Percentiles rank a stretch among this genome's conserved stretches.
phyloP scores from a whole-genome alignment of 2,888 invertebrate species.

The Heterodera filipjevi region DNA sequence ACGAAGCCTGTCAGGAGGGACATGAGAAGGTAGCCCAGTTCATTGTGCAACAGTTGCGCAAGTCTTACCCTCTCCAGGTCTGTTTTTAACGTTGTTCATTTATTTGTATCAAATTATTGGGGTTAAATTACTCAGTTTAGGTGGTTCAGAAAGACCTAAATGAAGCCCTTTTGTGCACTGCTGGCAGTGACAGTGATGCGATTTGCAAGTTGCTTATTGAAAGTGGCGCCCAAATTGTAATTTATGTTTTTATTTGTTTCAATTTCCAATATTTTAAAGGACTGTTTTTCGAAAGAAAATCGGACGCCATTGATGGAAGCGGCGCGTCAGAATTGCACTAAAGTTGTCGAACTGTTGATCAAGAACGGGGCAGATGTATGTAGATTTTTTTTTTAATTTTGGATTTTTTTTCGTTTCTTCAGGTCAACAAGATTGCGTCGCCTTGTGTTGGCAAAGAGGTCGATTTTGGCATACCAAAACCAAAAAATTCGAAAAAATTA shows the following conservation, averaged over 20 bases:
- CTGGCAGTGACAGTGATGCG: slow-evolving; percentile 97
- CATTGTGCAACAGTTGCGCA: slow-evolving; percentile 63
- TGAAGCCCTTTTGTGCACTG: slow-evolving; percentile 93
- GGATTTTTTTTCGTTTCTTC: background rate
- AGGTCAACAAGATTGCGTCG: slow-evolving; percentile 24
- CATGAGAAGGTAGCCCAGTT: slow-evolving; percentile 83
- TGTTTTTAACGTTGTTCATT: background rate
- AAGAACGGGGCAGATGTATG: slow-evolving; percentile 77
- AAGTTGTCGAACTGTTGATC: slow-evolving; percentile 93
- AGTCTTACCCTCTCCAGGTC: slow-evolving; percentile 13
- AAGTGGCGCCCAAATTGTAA: slow-evolving; percentile 82
- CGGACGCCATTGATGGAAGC: slow-evolving; percentile 98
- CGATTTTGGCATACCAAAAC: slow-evolving; percentile 11
- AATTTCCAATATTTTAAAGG: slow-evolving; percentile 9
- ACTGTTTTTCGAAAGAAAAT: slow-evolving; percentile 75
- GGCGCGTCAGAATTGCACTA: slow-evolving; percentile 90
- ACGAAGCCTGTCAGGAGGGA: slow-evolving; percentile 98
- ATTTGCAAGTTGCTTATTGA: slow-evolving; percentile 89
- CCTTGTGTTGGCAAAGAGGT: slow-evolving; percentile 19
- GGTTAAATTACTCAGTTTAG: no score
- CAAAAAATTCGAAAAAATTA: slow-evolving; percentile 16
- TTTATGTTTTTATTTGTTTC: background rate
- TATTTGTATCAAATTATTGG: background rate
- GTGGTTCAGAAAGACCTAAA: slow-evolving; percentile 66
- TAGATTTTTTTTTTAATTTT: background rate